Evolutionary conservation across 2,113 vertebrate species (phyloP), one percentile per base, ranked within the genome.

Genomic region (Thalassarche chlororhynchos): DNA sequence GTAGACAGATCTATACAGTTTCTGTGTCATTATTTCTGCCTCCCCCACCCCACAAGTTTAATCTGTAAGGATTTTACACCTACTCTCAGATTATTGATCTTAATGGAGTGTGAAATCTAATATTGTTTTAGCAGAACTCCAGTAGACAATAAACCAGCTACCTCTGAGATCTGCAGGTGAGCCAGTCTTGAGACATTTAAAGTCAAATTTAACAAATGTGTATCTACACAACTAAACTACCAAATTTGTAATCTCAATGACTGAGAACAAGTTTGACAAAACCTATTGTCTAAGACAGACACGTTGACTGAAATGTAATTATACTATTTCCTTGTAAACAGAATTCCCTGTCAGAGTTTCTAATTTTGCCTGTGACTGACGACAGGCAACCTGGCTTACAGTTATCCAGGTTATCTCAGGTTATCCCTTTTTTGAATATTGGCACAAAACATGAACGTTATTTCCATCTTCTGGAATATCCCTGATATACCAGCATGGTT

Each of bases 221-320:
- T 79, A 61, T n/a, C 68, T 77, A 80, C 42, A 75, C 54, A 92
- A 77, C 79, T 26, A 87, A 58, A 82, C 40, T 66, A 89, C 44
- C 17, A 40, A 72, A 77, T 90, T 0, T 62, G 31, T 47, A 80
- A 88, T 42, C 46, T 72, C 68, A n/a, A 7, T 57, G 58, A 91
- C 70, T 28, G 32, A 91, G 38, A 95, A 58, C 25, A 85, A 77
- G 68, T 91, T 54, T 93, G 87, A 92, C 81, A 96, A 85, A 40
- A 90, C 3, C 54, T 70, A 79, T 3, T 89, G 66, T 36, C 52
- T 55, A 79, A 61, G 44, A 87, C 3, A 87, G 70, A 29, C 84
- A 85, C 4, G 34, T 2, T 72, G 78, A 87, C 61, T 69, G 66
- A 94, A 93, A 76, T 29, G 26, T 21, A 88, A 88, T 77, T 95